Percentiles rank a stretch among this genome's conserved stretches.
Conservation (phyloP, 2,113 vertebrate species). For the Oncorhynchus tshawytscha region DNA sequence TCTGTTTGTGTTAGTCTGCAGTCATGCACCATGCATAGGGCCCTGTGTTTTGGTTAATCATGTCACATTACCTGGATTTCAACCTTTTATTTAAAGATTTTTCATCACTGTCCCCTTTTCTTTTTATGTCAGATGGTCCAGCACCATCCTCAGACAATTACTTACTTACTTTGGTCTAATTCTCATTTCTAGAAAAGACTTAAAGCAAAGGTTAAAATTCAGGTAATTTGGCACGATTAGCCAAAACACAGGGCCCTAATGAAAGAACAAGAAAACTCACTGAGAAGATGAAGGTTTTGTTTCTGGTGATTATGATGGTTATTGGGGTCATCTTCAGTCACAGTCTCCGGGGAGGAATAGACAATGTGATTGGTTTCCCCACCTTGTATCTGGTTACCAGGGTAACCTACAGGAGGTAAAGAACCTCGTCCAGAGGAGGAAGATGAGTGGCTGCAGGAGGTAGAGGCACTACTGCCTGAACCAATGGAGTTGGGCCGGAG, state of each 20-base stretch:
- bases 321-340: slow-evolving; percentile 66
- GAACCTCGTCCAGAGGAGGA: slow-evolving; percentile 76
- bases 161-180: no score
- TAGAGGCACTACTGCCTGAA: slow-evolving; percentile 74
- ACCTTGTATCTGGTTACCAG: slow-evolving; percentile 39
- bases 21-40: not conserved
- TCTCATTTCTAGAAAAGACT: no score
- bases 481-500: slow-evolving; percentile 70
- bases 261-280: slow-evolving; percentile 46
- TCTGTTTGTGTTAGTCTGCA: no score
- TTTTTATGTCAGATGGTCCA: no score
- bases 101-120: no score
- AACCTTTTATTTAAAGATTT: no score
- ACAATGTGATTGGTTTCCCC: slow-evolving; percentile 22
- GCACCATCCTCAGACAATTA: no score
- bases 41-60: no score
- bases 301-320: slow-evolving; percentile 50
- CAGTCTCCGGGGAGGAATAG: slow-evolving; percentile 44
- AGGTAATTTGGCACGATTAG: no score
- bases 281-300: slow-evolving; percentile 25
- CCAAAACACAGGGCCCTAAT: not conserved
- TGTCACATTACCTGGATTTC: no score
- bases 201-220: no score
- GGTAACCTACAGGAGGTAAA: slow-evolving; percentile 62
- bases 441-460: slow-evolving; percentile 73